These are phyloP conservation scores for Eupristina koningsbergeri DNA, from an alignment of 1,140 invertebrate species.

Conservation along the genomic window DNA sequence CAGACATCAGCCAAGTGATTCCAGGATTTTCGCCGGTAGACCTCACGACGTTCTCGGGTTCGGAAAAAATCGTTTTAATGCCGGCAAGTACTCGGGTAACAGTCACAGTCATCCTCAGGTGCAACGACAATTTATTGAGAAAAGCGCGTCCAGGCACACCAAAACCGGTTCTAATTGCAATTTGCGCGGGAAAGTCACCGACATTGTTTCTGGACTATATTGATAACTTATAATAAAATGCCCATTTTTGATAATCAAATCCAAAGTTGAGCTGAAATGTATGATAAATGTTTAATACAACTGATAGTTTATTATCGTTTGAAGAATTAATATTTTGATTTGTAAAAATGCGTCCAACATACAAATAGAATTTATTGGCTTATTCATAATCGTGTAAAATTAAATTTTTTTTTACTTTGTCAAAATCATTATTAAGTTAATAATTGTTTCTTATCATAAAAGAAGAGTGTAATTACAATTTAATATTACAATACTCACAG, in stretches of 20 bases:
- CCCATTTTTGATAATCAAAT: too few species aligned
- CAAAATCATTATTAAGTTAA: background rate
- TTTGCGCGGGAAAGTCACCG: constrained; percentile 69
- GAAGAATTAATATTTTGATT: too few species aligned
- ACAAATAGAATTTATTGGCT: background rate
- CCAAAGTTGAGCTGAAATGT: too few species aligned
- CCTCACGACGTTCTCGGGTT: constrained; percentile 68
- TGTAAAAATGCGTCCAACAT: background rate
- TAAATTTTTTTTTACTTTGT: background rate
- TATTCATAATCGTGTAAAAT: background rate
- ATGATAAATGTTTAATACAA: too few species aligned
- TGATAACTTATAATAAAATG: constrained; percentile 12
- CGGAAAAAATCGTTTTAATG: constrained; percentile 68
- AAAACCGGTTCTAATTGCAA: constrained; percentile 37
- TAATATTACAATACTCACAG: too few species aligned
- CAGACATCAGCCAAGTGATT: constrained; percentile 53
- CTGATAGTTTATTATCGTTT: too few species aligned
- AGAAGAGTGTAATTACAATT: too few species aligned
- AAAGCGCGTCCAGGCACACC: background rate
- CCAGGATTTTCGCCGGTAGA: constrained; percentile 64
- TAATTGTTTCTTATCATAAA: too few species aligned
- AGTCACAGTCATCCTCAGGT: background rate
- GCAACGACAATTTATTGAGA: background rate
- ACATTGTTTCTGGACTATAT: constrained; percentile 69
- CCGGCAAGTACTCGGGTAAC: constrained; percentile 69